Evolutionary conservation across 2,888 invertebrate species (phyloP).

Genomic region (Mesochorus sp.): DNA sequence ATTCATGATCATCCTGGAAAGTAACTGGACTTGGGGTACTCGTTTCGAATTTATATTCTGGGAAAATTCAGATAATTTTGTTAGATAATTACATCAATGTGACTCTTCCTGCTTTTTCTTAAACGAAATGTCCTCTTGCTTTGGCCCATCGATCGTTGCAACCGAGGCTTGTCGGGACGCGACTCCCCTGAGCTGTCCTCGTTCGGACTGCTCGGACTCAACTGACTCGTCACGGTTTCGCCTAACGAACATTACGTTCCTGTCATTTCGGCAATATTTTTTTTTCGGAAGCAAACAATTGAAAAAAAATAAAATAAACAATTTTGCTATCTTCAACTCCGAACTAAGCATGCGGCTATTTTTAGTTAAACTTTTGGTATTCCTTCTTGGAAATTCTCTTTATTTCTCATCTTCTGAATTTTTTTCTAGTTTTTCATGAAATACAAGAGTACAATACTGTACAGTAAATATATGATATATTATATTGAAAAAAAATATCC

Average conservation of each 20-base stretch:
- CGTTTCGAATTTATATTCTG: background rate
- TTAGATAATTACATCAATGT: conserved; percentile 85
- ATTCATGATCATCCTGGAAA: too few species aligned
- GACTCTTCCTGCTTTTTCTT: conserved; percentile 89
- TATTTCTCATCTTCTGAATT: background rate
- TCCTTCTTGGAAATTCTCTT: background rate
- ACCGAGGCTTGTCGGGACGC: conserved; percentile 85
- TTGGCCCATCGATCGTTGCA: conserved; percentile 96
- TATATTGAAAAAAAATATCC: background rate
- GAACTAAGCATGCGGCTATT: conserved; percentile 5
- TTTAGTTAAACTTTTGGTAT: background rate
- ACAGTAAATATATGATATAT: background rate
- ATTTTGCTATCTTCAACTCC: background rate
- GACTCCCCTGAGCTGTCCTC: conserved; percentile 87
- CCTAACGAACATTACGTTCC: conserved; percentile 82
- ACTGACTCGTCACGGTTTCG: conserved; percentile 89
- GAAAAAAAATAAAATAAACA: background rate
- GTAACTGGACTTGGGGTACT: background rate
- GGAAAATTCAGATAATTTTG: background rate
- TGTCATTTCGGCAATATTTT: conserved; percentile 37
- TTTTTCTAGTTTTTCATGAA: background rate
- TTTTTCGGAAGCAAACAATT: background rate
- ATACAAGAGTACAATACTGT: background rate
- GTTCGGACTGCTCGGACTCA: conserved; percentile 88
- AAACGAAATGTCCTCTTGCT: conserved; percentile 96